phyloP scores from a whole-genome alignment of 2,888 invertebrate species.

The Caenorhabditis doughertyi region DNA sequence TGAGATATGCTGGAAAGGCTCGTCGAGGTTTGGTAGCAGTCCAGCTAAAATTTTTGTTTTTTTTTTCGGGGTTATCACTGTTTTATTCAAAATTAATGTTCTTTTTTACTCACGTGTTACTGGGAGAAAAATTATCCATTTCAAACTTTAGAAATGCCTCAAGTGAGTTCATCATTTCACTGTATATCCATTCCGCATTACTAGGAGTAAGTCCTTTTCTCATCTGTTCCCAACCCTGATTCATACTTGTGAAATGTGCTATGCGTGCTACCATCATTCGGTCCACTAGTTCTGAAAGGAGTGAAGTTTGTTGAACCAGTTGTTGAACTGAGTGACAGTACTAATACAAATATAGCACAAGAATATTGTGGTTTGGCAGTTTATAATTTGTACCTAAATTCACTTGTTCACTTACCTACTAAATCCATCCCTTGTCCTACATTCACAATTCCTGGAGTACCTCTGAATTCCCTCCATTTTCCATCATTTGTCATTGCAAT shows the following conservation, averaged over 20 bases:
- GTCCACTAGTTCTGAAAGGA: conserved; percentile 36
- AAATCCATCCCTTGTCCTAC: conserved; percentile 3
- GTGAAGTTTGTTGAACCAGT: no score
- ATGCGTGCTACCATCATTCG: conserved; percentile 35
- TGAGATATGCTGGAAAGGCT: background rate
- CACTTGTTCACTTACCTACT: conserved; percentile 38
- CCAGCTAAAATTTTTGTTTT: conserved; percentile 9
- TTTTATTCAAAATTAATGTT: no score
- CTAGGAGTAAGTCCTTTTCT: background rate
- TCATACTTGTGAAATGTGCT: background rate
- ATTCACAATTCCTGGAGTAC: conserved; percentile 23
- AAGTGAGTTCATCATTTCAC: conserved; percentile 20
- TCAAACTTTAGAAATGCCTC: conserved; percentile 28
- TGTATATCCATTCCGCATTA: conserved; percentile 25
- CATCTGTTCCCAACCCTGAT: conserved; percentile 25
- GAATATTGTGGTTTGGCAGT: no score
- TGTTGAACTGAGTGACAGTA: no score
- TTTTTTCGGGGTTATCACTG: background rate
- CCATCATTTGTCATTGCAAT: conserved; percentile 35
- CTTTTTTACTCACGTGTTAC: background rate
- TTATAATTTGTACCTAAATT: no score
- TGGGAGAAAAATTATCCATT: background rate
- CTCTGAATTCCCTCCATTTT: conserved; percentile 38
- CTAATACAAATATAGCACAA: no score
- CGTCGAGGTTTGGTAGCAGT: background rate